Conservation (phyloP, 2,888 invertebrate genomes). For the Metacarcinus magister region DNA sequence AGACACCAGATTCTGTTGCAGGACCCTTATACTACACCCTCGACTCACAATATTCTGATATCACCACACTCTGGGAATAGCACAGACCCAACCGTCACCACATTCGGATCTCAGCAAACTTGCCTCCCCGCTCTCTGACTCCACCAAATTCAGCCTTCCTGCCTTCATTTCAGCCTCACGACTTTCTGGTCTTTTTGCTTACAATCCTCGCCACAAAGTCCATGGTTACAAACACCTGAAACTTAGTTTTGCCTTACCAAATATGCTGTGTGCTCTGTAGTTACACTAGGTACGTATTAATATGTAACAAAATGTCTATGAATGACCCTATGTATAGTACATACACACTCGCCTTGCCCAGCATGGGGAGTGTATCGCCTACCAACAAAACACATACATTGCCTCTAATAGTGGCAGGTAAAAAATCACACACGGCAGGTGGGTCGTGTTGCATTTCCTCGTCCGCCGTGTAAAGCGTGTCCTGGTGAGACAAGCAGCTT, state of each 20-base stretch:
- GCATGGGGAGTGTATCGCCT: not conserved
- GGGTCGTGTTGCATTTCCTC: not conserved
- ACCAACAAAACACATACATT: not conserved
- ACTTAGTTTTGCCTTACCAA: slow-evolving; percentile 8
- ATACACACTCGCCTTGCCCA: not conserved
- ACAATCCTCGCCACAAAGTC: not conserved
- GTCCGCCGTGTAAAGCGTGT: not conserved
- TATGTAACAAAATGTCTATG: not conserved
- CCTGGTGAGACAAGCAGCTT: slow-evolving; percentile 5
- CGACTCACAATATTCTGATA: not conserved
- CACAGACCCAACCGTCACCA: not conserved
- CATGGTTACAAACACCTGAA: not conserved
- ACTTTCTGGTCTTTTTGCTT: not conserved
- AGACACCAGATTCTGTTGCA: slow-evolving; percentile 27
- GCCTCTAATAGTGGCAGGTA: not conserved
- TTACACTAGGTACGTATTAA: not conserved
- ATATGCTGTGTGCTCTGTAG: not conserved
- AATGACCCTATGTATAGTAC: not conserved
- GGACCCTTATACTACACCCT: not conserved
- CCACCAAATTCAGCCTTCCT: not conserved
- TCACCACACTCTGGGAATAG: not conserved
- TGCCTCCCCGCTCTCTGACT: not conserved
- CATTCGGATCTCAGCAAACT: not conserved
- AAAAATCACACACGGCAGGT: not conserved
- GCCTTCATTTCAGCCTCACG: not conserved